Conservation (phyloP, 2,797 vertebrate genomes). For the Peromyscus melanophrys region DNA sequence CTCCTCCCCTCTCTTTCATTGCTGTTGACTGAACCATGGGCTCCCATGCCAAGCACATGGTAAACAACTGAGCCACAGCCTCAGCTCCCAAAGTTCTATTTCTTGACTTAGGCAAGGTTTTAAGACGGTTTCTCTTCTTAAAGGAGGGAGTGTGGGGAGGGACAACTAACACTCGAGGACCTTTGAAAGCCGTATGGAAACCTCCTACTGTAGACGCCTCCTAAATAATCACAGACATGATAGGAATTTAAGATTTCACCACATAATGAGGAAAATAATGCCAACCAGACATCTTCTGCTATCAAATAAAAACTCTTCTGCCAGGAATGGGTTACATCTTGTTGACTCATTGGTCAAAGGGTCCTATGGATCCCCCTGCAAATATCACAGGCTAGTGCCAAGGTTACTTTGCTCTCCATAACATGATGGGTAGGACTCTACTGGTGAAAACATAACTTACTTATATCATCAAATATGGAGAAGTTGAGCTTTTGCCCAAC, state of each 20-base stretch:
- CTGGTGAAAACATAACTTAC: background rate
- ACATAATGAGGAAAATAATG: background rate
- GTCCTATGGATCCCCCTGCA: background rate
- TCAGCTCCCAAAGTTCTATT: background rate
- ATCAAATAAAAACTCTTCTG: background rate
- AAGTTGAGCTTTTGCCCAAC: background rate
- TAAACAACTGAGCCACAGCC: background rate
- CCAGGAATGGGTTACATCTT: background rate
- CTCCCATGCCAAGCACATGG: background rate
- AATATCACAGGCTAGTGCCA: background rate
- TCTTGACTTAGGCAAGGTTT: slow-evolving; percentile 31
- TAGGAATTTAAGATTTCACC: background rate
- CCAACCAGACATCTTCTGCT: background rate
- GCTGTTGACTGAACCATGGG: background rate
- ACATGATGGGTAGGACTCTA: background rate
- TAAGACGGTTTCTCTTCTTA: background rate
- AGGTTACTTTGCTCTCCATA: background rate
- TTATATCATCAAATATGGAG: background rate
- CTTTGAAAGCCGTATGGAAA: background rate
- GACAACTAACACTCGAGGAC: background rate
- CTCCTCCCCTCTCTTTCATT: background rate
- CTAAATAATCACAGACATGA: background rate
- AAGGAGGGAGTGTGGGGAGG: background rate
- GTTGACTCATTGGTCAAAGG: background rate
- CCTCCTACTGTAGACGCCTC: background rate